Evolutionary conservation across 1,140 invertebrate genomes (phyloP), one percentile per base, ranked within the genome.

Genomic region (Anastrepha obliqua): DNA sequence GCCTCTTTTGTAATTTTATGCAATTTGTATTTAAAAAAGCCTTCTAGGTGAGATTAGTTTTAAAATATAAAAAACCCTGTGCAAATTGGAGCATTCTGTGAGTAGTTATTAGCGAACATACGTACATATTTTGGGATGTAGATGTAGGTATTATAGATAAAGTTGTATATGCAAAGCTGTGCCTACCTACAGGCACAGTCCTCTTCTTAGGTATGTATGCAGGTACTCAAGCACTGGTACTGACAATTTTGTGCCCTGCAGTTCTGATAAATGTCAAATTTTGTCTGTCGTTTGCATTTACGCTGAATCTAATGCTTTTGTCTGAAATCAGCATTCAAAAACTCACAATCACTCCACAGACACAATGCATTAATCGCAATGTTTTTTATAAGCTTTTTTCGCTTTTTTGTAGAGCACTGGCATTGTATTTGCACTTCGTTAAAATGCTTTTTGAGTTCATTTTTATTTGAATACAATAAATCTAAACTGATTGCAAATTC

Each of bases 401-500:
- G 15, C 15, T 47, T 74, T 74, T 20, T 67, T 44, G 4, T n/a
- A 17, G 70, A 5, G 44, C 44, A 13, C 15, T 74, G 39, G 1
- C 44, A 74, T 47, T 74, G 39, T 74, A n/a, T 44, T 74, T 74
- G 70, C 44, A 47, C 39, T 42, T 74, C 44, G 47, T 47, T 74
- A 7, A 42, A n/a, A 15, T 3, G 70, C 29, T 11, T 47, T 74
- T 74, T 74, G 42, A 7, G 47, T 44, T 74, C 11, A 29, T 74
- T 74, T 74, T 74, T 47, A n/a, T 47, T 74, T 74, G 47, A 74
- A 29, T 47, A 74, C 29, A 74, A 74, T 74, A 74, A 74, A n/a
- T 74, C 29, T 17, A 74, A 74, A 47, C 47, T 74, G 70, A n/a
- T 74, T 74, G 70, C 70, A 47, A 74, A 74, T 74, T 51, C 67